Evolutionary conservation across 2,888 invertebrate species (phyloP), one percentile per base, ranked within the genome.

Genomic region (Calameuta pallipes): DNA sequence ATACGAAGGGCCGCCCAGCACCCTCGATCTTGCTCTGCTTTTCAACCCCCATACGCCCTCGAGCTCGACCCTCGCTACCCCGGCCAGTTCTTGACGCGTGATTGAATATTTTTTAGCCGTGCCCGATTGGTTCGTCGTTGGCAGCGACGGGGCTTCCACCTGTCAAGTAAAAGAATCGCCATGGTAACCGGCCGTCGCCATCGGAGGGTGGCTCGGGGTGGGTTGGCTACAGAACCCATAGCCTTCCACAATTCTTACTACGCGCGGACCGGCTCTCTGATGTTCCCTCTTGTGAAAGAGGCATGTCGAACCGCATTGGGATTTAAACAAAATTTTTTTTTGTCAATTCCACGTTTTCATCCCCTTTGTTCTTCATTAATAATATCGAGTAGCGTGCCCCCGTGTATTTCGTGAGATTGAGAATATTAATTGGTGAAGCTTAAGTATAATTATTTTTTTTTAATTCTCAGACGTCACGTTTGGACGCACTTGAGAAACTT

Each of bases 21-120:
- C 82, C 78, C 79, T 76, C 80, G 82, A 80, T 81, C 84, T 83
- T 76, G 69, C 82, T 80, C 79, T 80, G 78, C 76, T 77, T 79
- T 80, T 80, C 79, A 80, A 77, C 80, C 79, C 81, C 80, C 83
- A 84, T 81, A 83, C 83, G 71, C 83, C 81, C 84, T 82, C 84
- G 79, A 81, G 83, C 82, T 80, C 82, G 76, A 80, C 80, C 83
- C 80, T 82, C 75, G 78, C 81, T 80, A 80, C 80, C 84, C 82
- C 80, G 81, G 81, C 82, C 80, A 86, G 88, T 89, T 87, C 90
- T 90, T 90, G 90, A 90, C 90, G 87, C 90, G 90, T 89, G 90
- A 91, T 91, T 90, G 90, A 91, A 91, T 91, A 91, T 90, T 90
- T 91, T 90, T 90, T 88, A 90, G 89, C 87, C 86, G 88, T 87